phyloP scores from a whole-genome alignment of 2,888 invertebrate species.

The Polyploca ridens region DNA sequence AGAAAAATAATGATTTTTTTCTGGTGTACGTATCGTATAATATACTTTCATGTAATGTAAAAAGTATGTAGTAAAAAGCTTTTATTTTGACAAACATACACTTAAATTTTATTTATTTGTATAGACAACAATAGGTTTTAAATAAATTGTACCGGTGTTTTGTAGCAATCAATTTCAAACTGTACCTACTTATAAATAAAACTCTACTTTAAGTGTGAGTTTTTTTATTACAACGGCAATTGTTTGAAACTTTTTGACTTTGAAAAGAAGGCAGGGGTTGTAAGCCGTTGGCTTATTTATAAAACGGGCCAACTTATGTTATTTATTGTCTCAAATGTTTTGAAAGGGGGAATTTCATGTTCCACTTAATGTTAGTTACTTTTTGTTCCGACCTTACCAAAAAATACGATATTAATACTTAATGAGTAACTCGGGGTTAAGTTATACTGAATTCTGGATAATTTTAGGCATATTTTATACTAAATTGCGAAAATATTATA shows the following conservation, averaged over 20 bases:
- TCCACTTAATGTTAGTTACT: not conserved
- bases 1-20: too few species aligned
- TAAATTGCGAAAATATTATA: too few species aligned
- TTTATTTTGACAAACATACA: too few species aligned
- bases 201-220: not conserved
- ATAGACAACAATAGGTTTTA: too few species aligned
- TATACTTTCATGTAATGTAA: too few species aligned
- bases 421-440: not conserved
- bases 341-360: not conserved
- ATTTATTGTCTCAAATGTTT: slow-evolving; percentile 1
- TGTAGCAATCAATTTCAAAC: not conserved
- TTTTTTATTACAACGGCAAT: not conserved
- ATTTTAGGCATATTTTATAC: too few species aligned
- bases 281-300: not conserved
- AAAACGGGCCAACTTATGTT: slow-evolving; percentile 1
- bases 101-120: too few species aligned
- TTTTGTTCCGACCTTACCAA: not conserved
- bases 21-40: too few species aligned
- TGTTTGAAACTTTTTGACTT: slow-evolving; percentile 2
- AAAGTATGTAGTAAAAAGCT: too few species aligned
- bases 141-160: not conserved
- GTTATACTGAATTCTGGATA: too few species aligned
- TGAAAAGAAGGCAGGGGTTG: slow-evolving; percentile 3
- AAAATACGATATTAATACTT: too few species aligned
- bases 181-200: not conserved